A percentile compares a stretch with the other conserved stretches of the same genome.
Conservation (phyloP, 2,113 vertebrate genomes). For the Diglossa brunneiventris region DNA sequence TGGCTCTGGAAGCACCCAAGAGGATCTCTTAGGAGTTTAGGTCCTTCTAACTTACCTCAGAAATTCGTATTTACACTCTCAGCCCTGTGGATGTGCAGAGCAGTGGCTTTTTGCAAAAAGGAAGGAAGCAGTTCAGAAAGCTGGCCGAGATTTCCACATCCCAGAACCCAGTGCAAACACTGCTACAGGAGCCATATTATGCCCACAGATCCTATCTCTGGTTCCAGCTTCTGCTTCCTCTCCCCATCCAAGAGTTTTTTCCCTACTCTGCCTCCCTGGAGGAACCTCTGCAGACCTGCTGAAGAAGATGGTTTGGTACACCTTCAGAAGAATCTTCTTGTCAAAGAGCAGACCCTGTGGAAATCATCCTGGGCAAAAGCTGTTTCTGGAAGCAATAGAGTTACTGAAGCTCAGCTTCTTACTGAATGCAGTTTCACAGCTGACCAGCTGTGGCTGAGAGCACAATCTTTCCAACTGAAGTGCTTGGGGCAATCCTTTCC, state of each 20-base stretch:
- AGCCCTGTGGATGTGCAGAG: neutral
- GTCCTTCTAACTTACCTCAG: neutral
- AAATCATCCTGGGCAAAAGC: neutral
- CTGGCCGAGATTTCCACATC: neutral
- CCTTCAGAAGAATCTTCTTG: neutral
- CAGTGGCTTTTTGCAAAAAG: neutral
- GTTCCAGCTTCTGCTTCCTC: neutral
- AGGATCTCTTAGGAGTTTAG: neutral
- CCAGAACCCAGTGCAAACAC: neutral
- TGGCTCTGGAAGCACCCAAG: neutral
- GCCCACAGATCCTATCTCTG: neutral
- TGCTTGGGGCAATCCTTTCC: neutral
- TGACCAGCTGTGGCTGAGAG: neutral
- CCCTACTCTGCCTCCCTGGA: neutral
- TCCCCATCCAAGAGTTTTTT: neutral
- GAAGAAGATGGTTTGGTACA: neutral
- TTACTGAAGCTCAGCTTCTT: neutral
- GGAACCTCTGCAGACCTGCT: neutral
- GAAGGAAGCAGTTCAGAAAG: neutral
- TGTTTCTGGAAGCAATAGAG: neutral
- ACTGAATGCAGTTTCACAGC: neutral
- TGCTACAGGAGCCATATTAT: rapidly evolving
- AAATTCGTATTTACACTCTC: neutral
- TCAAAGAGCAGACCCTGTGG: neutral
- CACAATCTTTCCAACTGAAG: neutral